phyloP scores from a whole-genome alignment of 2,113 vertebrate genomes.

The Dendrocopos noguchii region DNA sequence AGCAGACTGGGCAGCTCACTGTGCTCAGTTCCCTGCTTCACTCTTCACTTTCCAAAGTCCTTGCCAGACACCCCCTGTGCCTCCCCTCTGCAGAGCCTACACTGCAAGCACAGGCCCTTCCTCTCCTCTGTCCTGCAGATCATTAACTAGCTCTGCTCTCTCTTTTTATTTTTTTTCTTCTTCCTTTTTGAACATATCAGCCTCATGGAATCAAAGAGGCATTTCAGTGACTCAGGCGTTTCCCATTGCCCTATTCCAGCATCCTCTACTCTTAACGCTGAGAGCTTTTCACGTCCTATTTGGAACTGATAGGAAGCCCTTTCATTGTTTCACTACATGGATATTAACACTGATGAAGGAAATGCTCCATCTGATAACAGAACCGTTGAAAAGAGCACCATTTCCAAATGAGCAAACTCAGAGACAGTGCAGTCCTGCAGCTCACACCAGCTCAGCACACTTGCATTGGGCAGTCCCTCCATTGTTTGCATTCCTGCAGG shows the following conservation, averaged over 20 bases:
- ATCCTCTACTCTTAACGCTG: conserved; percentile 83
- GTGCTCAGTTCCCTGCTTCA: neutral
- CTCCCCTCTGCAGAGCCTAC: neutral
- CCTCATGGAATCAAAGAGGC: conserved; percentile 80
- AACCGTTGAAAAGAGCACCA: conserved; percentile 75
- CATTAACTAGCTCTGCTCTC: conserved; percentile 39
- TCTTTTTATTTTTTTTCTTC: conserved; percentile 60
- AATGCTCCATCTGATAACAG: conserved; percentile 86
- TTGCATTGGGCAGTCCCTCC: neutral
- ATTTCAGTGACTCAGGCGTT: conserved; percentile 84
- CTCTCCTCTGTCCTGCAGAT: conserved; percentile 57
- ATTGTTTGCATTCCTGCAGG: neutral
- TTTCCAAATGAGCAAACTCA: conserved; percentile 70
- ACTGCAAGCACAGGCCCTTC: conserved; percentile 33
- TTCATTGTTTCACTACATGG: conserved; percentile 84
- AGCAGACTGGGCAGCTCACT: neutral
- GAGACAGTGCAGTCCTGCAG: conserved; percentile 60
- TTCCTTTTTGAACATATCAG: conserved; percentile 66
- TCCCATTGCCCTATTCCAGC: conserved; percentile 86
- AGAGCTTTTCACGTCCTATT: conserved; percentile 86
- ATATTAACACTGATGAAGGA: conserved; percentile 87
- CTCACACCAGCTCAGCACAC: conserved; percentile 7
- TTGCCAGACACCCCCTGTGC: conserved; percentile 19
- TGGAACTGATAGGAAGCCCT: conserved; percentile 86
- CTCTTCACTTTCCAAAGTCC: conserved; percentile 14